A percentile compares a stretch with the other conserved stretches of the same genome.
These are phyloP conservation scores for Micropoecilia bifurca DNA, from an alignment of 2,797 vertebrate species.

Conservation along the genomic window DNA sequence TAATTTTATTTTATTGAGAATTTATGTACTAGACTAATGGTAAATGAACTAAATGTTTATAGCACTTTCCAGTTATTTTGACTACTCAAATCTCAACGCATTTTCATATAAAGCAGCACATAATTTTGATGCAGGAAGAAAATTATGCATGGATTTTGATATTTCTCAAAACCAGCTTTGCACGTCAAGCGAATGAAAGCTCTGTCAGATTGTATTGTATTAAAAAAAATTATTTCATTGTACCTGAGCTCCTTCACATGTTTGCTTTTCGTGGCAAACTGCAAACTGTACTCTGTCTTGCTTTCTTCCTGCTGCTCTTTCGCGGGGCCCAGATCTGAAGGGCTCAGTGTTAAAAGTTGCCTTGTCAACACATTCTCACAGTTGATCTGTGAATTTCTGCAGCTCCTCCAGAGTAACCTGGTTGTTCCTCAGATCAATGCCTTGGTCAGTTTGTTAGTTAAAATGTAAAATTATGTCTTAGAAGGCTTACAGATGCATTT, in stretches of 20 bases:
- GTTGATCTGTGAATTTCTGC: background rate
- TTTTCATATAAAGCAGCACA: background rate
- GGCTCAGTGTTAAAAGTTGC: background rate
- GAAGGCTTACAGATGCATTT: too few relatives aligned
- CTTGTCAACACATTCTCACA: background rate
- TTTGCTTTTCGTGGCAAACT: background rate
- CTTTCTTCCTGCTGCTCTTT: background rate
- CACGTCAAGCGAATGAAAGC: background rate
- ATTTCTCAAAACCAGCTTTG: background rate
- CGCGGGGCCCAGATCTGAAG: too few relatives aligned
- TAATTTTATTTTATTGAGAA: background rate
- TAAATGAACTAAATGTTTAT: too few relatives aligned
- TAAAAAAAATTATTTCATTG: too few relatives aligned
- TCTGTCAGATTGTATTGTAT: background rate
- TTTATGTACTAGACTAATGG: background rate
- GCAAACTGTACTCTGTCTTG: background rate
- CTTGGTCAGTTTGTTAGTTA: background rate
- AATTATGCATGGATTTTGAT: background rate
- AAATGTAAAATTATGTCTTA: background rate
- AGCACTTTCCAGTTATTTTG: too few relatives aligned
- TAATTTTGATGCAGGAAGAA: background rate
- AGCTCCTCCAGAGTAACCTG: conserved; percentile 1
- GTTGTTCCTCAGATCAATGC: background rate
- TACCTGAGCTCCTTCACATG: background rate
- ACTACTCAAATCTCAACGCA: too few relatives aligned